phyloP scores from a whole-genome alignment of 2,888 invertebrate species.

The Sabatieria punctata region DNA sequence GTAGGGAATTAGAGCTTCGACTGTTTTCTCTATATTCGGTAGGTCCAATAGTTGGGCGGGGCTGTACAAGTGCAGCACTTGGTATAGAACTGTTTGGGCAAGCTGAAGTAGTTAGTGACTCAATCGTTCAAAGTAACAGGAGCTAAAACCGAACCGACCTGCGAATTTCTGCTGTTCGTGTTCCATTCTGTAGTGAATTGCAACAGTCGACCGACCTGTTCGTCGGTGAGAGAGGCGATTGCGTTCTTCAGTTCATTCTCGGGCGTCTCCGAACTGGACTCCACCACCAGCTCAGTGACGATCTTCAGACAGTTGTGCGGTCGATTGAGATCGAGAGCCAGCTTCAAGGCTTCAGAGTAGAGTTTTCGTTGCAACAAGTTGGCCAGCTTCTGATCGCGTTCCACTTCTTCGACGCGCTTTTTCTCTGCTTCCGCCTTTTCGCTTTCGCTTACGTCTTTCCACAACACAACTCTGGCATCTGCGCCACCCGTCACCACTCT shows the following conservation, averaged over 20 bases:
- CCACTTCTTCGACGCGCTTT: constrained; percentile 37
- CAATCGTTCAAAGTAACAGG: not conserved
- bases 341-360: constrained; percentile 57
- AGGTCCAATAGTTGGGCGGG: constrained; percentile 42
- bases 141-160: too few species aligned
- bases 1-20: constrained; percentile 66
- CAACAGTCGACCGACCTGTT: constrained; percentile 56
- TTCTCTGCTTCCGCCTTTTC: constrained; percentile 45
- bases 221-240: constrained; percentile 32
- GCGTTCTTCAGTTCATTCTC: not conserved
- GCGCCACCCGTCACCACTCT: constrained; percentile 65
- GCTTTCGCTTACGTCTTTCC: constrained; percentile 42
- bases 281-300: constrained; percentile 44
- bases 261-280: too few species aligned
- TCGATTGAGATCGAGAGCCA: constrained; percentile 61
- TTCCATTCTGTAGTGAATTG: constrained; percentile 69
- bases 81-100: constrained; percentile 53
- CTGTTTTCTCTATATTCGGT: constrained; percentile 44
- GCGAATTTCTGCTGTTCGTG: constrained; percentile 63
- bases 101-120: constrained; percentile 15
- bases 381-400: constrained; percentile 56
- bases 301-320: constrained; percentile 65
- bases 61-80: constrained; percentile 52
- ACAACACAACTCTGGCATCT: constrained; percentile 64
- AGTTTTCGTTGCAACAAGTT: constrained; percentile 62